Evolutionary conservation across 2,797 vertebrate genomes (phyloP).

Genomic region (Gallinago nigripennis): DNA sequence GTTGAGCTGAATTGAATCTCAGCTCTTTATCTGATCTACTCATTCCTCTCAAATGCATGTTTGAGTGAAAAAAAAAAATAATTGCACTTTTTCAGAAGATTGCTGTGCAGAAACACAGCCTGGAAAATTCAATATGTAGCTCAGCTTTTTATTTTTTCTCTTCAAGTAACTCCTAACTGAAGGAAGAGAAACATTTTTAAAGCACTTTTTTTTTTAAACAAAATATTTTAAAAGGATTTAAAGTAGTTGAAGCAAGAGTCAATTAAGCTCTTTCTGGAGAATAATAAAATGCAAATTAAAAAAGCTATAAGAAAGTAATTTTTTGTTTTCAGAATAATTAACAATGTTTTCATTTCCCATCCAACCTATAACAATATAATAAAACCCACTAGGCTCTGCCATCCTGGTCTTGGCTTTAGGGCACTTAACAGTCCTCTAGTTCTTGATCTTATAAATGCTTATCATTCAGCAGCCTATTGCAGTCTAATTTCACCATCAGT

Average conservation of each 20-base stretch:
- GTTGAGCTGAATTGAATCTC: conserved; percentile 84
- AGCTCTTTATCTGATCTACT: conserved; percentile 84
- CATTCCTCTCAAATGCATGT: conserved; percentile 82
- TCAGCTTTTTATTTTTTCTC: conserved; percentile 58
- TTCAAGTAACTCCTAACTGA: conserved; percentile 57
- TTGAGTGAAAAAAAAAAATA: conserved; percentile 79
- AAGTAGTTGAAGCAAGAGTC: conserved; percentile 39
- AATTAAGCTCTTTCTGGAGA: neutral
- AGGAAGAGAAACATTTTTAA: conserved; percentile 14
- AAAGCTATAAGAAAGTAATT: neutral
- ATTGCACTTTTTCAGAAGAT: conserved; percentile 79
- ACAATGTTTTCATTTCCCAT: neutral
- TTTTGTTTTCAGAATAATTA: conserved; percentile 6
- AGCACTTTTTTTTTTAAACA: neutral
- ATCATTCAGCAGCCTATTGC: neutral
- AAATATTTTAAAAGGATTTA: conserved; percentile 54
- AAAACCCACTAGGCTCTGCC: neutral
- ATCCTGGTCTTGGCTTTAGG: neutral
- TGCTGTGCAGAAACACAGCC: conserved; percentile 77
- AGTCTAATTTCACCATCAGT: neutral
- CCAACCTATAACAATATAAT: neutral
- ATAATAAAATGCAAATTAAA: neutral
- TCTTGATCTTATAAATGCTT: neutral
- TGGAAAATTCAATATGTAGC: conserved; percentile 79
- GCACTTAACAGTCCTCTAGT: neutral